Conservation (phyloP, 2,113 vertebrate species). For the Nymphicus hollandicus region DNA sequence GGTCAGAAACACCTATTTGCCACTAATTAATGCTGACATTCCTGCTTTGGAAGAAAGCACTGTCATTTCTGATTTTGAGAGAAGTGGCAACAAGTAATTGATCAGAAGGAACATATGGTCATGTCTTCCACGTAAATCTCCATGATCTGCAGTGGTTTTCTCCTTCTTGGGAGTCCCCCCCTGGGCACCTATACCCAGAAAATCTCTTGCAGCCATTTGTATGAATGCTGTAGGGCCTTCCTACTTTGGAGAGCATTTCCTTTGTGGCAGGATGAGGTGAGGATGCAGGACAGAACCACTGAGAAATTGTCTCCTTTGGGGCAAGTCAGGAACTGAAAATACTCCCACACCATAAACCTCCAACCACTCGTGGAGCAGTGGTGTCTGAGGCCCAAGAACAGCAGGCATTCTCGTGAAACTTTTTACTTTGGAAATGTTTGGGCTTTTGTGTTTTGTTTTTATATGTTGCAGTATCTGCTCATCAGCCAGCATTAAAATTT, state of each 20-base stretch:
- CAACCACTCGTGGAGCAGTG: not conserved
- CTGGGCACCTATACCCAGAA: fast-evolving
- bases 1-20: slow-evolving; percentile 76
- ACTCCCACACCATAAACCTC: not conserved
- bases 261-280: not conserved
- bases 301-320: not conserved
- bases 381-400: not conserved
- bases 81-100: slow-evolving; percentile 71
- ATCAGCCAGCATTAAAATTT: not conserved
- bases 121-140: not conserved
- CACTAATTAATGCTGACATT: slow-evolving; percentile 73
- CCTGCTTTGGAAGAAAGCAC: slow-evolving; percentile 84
- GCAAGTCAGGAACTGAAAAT: not conserved
- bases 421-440: not conserved
- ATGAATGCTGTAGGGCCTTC: not conserved
- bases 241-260: not conserved
- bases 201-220: not conserved
- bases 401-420: not conserved
- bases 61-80: slow-evolving; percentile 86
- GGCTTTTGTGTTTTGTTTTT: not conserved
- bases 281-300: not conserved
- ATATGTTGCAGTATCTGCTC: not conserved
- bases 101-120: not conserved
- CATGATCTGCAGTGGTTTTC: not conserved
- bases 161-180: not conserved